Base-by-base conservation (phyloP, 2,888 invertebrate species). In the Tetranychus truncatus region DNA sequence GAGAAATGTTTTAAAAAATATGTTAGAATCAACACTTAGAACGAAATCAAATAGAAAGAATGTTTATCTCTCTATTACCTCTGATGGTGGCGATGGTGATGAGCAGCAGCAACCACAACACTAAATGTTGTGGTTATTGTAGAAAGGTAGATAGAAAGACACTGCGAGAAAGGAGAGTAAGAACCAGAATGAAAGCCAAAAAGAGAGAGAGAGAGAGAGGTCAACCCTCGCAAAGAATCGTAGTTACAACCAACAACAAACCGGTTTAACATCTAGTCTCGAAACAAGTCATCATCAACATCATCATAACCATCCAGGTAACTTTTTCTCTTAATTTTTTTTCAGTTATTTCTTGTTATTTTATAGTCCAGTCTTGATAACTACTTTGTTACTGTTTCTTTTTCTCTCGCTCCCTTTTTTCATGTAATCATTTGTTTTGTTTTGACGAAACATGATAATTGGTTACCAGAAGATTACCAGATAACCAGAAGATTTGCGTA, bases 171-270 rank as follows among this genome's bases (percentile, higher is more conserved):
- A 34, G 34, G 34, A 34, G 34, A 34, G 34, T 34, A 34, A 34
- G 34, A 34, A 34, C 4, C 5, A 34, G 55, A 6, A 55, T 6
- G 15, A 15, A 55, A 55, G 15, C 55, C 15, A 15, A 55, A 15
- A 55, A 15, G n/a, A n/a, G n/a, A 46, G 46, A 46, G 46, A 46
- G 46, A 55, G 55, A 55, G 55, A 55, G 55, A 55, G 55, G 55
- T 55, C 55, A 55, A 55, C 55, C 55, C 55, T 55, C 55, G 55
- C 55, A 55, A 55, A 55, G 55, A 55, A 55, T 55, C 55, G 55
- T 55, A 55, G 34, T 34, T 34, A 34, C 34, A 34, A 34, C 34
- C 34, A 55, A 9, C 55, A 55, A 55, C 55, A 55, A 55, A 55
- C 55, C 15, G 55, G 55, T 55, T 55, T 55, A 55, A 55, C 55